Percentiles rank a stretch among this genome's conserved stretches.
Evolutionary conservation across 2,113 vertebrate genomes (phyloP).

Genomic region (Odontesthes bonariensis): DNA sequence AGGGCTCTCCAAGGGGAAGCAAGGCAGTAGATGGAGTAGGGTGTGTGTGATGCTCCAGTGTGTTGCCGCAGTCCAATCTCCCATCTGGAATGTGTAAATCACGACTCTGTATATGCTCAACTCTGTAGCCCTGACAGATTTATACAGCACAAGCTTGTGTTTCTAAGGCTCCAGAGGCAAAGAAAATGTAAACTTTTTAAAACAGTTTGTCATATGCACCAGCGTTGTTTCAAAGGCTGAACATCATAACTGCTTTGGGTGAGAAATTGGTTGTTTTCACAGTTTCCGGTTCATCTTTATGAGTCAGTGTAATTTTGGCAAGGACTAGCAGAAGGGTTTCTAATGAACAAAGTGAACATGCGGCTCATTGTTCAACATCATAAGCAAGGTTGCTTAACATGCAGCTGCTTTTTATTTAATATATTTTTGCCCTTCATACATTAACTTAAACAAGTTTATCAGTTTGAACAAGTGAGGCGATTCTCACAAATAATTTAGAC

Average conservation of each 20-base stretch:
- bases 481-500: background rate
- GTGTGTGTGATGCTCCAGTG: constrained; percentile 67
- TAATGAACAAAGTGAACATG: constrained; percentile 2
- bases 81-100: constrained; percentile 85
- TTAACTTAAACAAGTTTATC: no score
- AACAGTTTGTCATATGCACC: constrained; percentile 72
- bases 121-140: constrained; percentile 81
- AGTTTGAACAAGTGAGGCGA: background rate
- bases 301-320: constrained; percentile 12
- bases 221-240: constrained; percentile 59
- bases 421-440: background rate
- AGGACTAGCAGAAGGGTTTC: constrained; percentile 2
- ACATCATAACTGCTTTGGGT: constrained; percentile 51
- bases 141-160: constrained; percentile 76
- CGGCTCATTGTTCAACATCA: background rate
- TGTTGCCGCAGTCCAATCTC: constrained; percentile 70
- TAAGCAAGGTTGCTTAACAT: background rate
- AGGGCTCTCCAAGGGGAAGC: constrained; percentile 59
- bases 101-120: constrained; percentile 79
- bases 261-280: constrained; percentile 64
- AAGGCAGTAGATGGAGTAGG: constrained; percentile 44
- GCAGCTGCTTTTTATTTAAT: background rate
- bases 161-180: constrained; percentile 75
- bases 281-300: constrained; percentile 39
- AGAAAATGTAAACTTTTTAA: constrained; percentile 80